Evolutionary conservation across 2,888 invertebrate species (phyloP).

Genomic region (Chrysomela aeneicollis): DNA sequence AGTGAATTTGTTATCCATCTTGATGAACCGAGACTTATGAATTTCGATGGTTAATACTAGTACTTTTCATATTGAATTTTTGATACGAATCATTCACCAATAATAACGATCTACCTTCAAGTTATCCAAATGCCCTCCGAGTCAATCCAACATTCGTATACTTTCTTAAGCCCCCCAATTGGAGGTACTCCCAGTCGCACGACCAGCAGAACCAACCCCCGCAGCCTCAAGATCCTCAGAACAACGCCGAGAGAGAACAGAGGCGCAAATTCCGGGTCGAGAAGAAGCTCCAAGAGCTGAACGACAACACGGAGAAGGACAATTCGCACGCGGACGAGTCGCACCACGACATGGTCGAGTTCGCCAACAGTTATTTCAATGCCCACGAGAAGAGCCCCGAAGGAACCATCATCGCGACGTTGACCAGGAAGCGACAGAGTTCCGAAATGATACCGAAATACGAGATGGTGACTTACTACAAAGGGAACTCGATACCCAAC

Average conservation of each 20-base stretch:
- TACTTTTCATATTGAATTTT: too few relatives aligned
- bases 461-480: constrained; percentile 92
- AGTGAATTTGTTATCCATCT: too few relatives aligned
- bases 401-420: constrained; percentile 86
- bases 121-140: too few relatives aligned
- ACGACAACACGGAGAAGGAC: constrained; percentile 68
- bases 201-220: constrained; percentile 30
- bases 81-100: too few relatives aligned
- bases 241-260: constrained; percentile 74
- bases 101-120: too few relatives aligned
- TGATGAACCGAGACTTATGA: too few relatives aligned
- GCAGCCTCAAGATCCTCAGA: constrained; percentile 50
- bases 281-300: constrained; percentile 83
- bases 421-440: constrained; percentile 81
- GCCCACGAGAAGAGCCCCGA: constrained; percentile 86
- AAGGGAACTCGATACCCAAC: constrained; percentile 87
- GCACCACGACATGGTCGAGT: constrained; percentile 86
- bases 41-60: too few relatives aligned
- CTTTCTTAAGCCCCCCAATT: constrained; percentile 57
- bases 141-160: too few relatives aligned
- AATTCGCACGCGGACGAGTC: constrained; percentile 65
- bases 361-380: constrained; percentile 94
- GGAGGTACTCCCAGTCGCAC: constrained; percentile 51
- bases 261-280: constrained; percentile 86
- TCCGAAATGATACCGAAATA: constrained; percentile 85